Base-by-base conservation (phyloP, 2,113 vertebrate species). In the Eleginops maclovinus region DNA sequence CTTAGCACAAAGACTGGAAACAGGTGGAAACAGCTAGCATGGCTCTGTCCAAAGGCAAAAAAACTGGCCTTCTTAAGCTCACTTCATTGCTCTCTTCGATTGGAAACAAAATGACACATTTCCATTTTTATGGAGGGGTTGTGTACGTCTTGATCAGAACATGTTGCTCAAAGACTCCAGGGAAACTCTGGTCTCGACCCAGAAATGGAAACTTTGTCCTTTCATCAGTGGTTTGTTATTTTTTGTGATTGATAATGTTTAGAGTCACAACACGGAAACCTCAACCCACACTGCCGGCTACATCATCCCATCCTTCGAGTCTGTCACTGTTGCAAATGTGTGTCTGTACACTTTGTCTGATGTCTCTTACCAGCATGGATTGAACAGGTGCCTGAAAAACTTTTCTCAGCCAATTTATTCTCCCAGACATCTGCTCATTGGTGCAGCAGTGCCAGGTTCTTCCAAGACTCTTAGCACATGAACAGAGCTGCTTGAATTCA, bases 371-470 rank as follows among this genome's bases (percentile, higher is more conserved):
- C 63, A 79, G 79, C 81, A 67, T 10, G 61, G 77, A 87, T 71
- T 82, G 89, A 90, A 83, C 87, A 89, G 85, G 87, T 90, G 87
- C 71, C 88, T 66, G 71, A 77, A 79, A 90, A 90, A 89, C 75
- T 71, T 86, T 53, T 63, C 70, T 17, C 16, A 55, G 83, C 85
- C 91, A 91, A 89, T 88, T 90, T 91, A 81, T 80, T 81, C 87
- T 89, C 81, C 60, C 85, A 82, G 87, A 90, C 88, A 91, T 89
- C 91, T 89, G 88, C 81, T 90, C 82, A 2, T 13, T 22, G 78
- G 50, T 62, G 79, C 72, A 16, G 44, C 74, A 19, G 55, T 75
- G 86, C 86, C 89, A 82, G 76, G 8, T 85, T 55, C 85, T 55
- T 84, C 68, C 59, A 51, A 79, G 82, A 84, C 71, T 8, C 69